Base-by-base conservation (phyloP, 2,888 invertebrate genomes). In the Drosophila ustulata region DNA sequence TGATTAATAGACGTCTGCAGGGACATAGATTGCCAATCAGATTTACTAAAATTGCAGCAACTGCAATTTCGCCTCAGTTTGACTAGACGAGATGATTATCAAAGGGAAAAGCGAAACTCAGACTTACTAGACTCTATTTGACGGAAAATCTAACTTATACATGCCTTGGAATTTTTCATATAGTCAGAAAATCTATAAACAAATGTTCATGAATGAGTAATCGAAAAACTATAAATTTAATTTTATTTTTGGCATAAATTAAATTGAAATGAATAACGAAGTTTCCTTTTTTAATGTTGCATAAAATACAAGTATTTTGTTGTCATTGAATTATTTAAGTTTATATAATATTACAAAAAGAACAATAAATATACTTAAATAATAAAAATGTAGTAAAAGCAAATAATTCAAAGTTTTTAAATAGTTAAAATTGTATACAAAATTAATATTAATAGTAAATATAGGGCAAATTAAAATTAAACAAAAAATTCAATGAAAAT, bases 21-120 rank as follows among this genome's bases (percentile, higher is more conserved):
- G 55, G 55, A 56, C 5, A 25, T 25, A 9, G 43, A 45, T 32
- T n/a, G 43, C 7, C 55, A 45, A 26, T 46, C 45, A 56, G 45
- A 45, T 56, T 45, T 32, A 13, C 13, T 9, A 45, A 34, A 45
- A 9, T 13, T 32, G 13, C 55, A 25, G n/a, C 13, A 13, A 25
- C 9, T n/a, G 45, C 55, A 55, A 13, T 45, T 45, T 25, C 18
- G 13, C 25, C 5, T 34, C 11, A 34, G 8, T 11, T 34, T 1
- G 34, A 3, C 34, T 2, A 34, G 39, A 41, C 39, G 13, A 18
- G 6, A 37, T n/a, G n/a, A n/a, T n/a, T 37, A 5, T 11, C 23
- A 3, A 41, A 11, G 25, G 4, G 25, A 9, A 25, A 45, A 25
- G 37, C 11, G 37, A n/a, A 5, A 32, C 32, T 7, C n/a, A 37